Conservation (phyloP, 2,113 vertebrate species). For the Vimba vimba region DNA sequence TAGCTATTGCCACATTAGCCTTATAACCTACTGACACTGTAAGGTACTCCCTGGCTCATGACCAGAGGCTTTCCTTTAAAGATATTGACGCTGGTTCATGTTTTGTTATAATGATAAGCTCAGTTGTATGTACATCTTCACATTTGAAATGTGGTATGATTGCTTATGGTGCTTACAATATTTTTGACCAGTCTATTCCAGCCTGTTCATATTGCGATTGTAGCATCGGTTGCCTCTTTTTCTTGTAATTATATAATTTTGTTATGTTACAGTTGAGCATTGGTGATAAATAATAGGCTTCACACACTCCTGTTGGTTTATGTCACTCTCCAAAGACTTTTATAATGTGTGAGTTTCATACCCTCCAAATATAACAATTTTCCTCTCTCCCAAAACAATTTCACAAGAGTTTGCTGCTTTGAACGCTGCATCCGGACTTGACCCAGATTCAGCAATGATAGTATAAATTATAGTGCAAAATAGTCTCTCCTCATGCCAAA, state of each 20-base stretch:
- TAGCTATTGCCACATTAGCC: neutral
- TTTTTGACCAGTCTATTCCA: neutral
- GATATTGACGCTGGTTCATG: neutral
- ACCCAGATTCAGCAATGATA: constrained; percentile 22
- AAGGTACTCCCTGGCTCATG: neutral
- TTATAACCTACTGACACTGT: no score
- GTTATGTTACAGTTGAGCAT: neutral
- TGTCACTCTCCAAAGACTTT: neutral
- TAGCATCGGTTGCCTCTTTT: neutral
- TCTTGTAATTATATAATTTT: neutral
- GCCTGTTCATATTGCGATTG: neutral
- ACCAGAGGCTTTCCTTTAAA: neutral
- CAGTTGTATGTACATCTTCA: neutral
- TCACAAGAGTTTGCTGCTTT: neutral
- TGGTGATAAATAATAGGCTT: neutral
- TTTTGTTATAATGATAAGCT: neutral
- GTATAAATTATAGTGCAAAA: neutral
- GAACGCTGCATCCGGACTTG: neutral
- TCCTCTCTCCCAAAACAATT: constrained; percentile 7
- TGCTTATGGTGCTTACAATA: neutral
- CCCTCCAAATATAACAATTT: neutral
- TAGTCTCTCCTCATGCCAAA: constrained; percentile 17
- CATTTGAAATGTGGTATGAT: neutral
- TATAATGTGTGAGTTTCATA: neutral
- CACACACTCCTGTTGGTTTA: constrained; percentile 7